Conservation (phyloP, 2,113 vertebrate genomes). For the Deroptyus accipitrinus region DNA sequence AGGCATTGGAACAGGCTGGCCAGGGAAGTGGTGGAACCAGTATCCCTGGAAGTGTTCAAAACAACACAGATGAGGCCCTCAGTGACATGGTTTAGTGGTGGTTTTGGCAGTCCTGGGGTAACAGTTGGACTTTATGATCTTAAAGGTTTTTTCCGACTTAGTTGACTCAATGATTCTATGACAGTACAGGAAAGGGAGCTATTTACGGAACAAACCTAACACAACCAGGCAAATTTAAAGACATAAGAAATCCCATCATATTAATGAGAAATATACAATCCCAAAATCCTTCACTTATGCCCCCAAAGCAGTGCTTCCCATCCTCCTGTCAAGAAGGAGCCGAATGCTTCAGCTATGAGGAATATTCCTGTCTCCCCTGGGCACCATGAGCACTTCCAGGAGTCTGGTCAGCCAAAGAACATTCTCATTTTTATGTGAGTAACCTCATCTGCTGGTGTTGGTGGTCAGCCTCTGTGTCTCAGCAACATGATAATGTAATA, state of each 20-base stretch:
- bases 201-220: neutral
- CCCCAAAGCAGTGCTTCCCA: neutral
- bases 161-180: neutral
- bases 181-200: neutral
- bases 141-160: neutral
- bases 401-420: neutral
- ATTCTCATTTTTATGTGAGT: neutral
- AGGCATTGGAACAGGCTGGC: neutral
- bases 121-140: neutral
- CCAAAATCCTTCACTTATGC: neutral
- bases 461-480: neutral
- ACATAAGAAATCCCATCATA: neutral
- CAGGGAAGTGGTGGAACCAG: neutral
- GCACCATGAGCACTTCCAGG: neutral
- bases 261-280: neutral
- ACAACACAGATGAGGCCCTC: neutral
- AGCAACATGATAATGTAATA: neutral
- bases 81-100: neutral
- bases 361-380: neutral
- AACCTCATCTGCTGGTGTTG: neutral
- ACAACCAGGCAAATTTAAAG: neutral
- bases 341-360: fast-evolving
- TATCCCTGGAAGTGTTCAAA: neutral
- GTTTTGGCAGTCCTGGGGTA: neutral
- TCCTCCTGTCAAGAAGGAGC: neutral